Evolutionary conservation across 1,140 invertebrate species (phyloP), one percentile per base, ranked within the genome.

Genomic region (Teleopsis dalmanni): DNA sequence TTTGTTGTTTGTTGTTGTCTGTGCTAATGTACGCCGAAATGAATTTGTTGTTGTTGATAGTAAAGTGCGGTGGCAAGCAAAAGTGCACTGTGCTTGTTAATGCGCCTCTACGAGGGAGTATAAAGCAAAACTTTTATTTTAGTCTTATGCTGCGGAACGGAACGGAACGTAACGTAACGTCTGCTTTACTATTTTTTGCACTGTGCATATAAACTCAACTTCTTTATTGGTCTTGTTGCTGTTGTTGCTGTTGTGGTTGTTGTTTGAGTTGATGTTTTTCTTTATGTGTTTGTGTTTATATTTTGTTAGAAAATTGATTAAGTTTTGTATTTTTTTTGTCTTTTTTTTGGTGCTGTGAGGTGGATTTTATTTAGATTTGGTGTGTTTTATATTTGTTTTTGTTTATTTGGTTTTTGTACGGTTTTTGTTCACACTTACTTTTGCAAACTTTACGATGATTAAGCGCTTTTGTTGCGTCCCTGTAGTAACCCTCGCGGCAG

Each of bases 401-500:
- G 21, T 8, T n/a, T n/a, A 43, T 18, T 27, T 36, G 19, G 2
- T 27, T 3, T 18, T n/a, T n/a, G n/a, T n/a, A n/a, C n/a, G n/a
- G n/a, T 14, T 41, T 21, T 31, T 21, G 19, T 22, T 16, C 23
- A 21, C 38, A 81, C 81, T 84, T 79, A 96, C 93, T 84, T 85
- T 88, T 91, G 76, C 93, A 96, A 29, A 88, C 91, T 74, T 90
- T 92, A 48, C 86, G 77, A 76, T 95, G 88, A 45, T 85, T 88
- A 54, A 95, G 91, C 57, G 87, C 81, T 73, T 87, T 91, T 44
- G 79, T 79, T 41, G 81, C 78, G 73, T 96, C 91, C 47, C 91
- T 77, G 75, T 88, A 95, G 76, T 83, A 96, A 29, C 92, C 92
- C 71, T 94, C 90, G 57, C 84, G 82, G 76, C 93, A 96, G 73